These are phyloP conservation scores for Spicauda simplicius DNA, from an alignment of 2,888 invertebrate genomes.

Conservation along the genomic window DNA sequence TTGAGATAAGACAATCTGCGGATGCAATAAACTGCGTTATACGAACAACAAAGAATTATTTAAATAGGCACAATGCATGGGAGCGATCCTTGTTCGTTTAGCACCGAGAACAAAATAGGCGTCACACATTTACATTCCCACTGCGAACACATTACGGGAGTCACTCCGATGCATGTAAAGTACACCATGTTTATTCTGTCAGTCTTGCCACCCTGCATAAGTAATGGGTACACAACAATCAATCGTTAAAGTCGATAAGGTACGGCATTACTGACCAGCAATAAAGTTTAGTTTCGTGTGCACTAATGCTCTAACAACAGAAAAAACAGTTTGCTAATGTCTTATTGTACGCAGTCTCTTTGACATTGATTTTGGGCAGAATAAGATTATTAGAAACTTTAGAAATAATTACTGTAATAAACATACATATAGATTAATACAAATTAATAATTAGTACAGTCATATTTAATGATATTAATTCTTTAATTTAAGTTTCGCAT, in stretches of 20 bases:
- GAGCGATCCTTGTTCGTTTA: constrained; percentile 54
- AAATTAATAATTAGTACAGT: background rate
- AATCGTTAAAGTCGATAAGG: constrained; percentile 39
- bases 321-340: constrained; percentile 62
- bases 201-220: constrained; percentile 76
- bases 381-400: constrained; percentile 53
- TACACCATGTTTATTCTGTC: constrained; percentile 79
- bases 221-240: constrained; percentile 63
- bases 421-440: background rate
- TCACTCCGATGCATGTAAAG: constrained; percentile 82
- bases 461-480: too few species aligned
- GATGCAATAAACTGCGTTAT: constrained; percentile 41
- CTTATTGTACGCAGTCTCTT: constrained; percentile 68
- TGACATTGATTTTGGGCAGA: constrained; percentile 76
- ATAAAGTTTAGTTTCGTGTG: constrained; percentile 54
- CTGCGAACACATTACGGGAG: constrained; percentile 79
- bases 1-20: constrained; percentile 29
- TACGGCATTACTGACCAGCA: background rate
- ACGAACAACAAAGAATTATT: constrained; percentile 38
- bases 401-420: background rate
- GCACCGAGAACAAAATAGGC: constrained; percentile 62
- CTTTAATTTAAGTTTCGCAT: too few species aligned
- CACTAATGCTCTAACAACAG: constrained; percentile 49
- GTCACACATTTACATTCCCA: constrained; percentile 74
- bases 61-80: constrained; percentile 41